These are phyloP conservation scores for Holacanthus passer DNA, from an alignment of 2,113 vertebrate species.

Conservation along the genomic window DNA sequence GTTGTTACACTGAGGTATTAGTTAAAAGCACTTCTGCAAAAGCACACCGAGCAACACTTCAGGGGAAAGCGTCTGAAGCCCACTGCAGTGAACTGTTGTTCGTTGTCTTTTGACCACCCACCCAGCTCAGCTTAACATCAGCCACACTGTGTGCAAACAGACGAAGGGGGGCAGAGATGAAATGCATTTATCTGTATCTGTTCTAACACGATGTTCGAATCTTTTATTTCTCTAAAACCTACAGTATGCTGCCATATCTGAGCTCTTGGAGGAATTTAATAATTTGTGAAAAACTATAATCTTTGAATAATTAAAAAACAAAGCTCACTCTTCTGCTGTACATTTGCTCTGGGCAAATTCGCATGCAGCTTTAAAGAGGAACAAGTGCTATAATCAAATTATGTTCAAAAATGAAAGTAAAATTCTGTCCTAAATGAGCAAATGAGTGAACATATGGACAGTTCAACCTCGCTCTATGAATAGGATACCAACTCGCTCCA, in stretches of 20 bases:
- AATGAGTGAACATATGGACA: conserved; percentile 11
- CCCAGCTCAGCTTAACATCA: conserved; percentile 22
- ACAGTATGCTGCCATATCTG: conserved; percentile 7
- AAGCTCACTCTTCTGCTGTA: conserved; percentile 3
- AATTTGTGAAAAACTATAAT: too few species aligned
- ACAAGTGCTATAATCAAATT: not conserved
- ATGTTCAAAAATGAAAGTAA: not conserved
- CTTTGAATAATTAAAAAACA: conserved; percentile 38
- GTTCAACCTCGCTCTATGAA: conserved; percentile 14
- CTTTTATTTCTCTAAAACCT: conserved; percentile 33
- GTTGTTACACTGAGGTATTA: not conserved
- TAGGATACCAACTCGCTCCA: conserved; percentile 31
- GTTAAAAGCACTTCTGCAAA: conserved; percentile 27
- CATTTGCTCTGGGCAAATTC: conserved; percentile 9
- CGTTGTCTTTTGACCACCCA: conserved; percentile 43
- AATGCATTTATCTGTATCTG: conserved; percentile 37
- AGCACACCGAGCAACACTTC: conserved; percentile 3
- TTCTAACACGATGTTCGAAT: conserved; percentile 41
- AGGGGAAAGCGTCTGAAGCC: conserved; percentile 16
- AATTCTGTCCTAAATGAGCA: conserved; percentile 15
- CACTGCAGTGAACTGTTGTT: conserved; percentile 20
- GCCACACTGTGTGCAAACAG: conserved; percentile 4
- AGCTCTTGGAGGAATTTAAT: conserved; percentile 13
- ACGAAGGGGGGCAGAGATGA: conserved; percentile 42
- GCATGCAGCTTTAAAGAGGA: not conserved